Conservation (phyloP, 2,797 vertebrate genomes). For the Galago senegalensis region DNA sequence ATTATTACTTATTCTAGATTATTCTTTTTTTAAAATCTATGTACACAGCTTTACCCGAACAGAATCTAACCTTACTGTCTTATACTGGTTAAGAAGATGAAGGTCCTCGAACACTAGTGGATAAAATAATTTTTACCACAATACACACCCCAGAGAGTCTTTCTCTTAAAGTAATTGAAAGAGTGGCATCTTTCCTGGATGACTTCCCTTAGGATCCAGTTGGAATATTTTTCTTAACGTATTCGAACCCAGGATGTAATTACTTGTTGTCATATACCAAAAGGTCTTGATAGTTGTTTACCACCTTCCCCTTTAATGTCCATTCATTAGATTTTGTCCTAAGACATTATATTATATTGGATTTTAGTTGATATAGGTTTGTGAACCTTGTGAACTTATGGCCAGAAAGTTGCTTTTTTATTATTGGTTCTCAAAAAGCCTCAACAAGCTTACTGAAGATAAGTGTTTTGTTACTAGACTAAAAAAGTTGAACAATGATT, state of each 20-base stretch:
- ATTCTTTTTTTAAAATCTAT: no score
- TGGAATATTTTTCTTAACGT: constrained; percentile 87
- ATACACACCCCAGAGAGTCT: constrained; percentile 96
- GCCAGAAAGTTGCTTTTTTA: constrained; percentile 87
- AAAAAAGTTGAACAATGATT: not conserved
- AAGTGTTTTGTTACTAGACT: not conserved
- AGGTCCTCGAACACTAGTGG: constrained; percentile 95
- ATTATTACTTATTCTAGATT: not conserved
- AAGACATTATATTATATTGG: constrained; percentile 88
- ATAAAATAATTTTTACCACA: constrained; percentile 97
- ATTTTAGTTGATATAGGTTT: constrained; percentile 90
- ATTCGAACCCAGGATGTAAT: constrained; percentile 87
- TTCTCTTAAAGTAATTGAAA: constrained; percentile 89
- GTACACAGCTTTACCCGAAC: not conserved
- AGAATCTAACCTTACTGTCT: not conserved
- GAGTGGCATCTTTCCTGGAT: constrained; percentile 58
- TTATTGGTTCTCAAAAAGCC: constrained; percentile 89
- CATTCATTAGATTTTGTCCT: constrained; percentile 88
- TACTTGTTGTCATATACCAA: constrained; percentile 85
- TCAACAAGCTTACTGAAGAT: constrained; percentile 75
- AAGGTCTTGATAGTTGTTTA: constrained; percentile 87
- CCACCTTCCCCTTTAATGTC: constrained; percentile 88
- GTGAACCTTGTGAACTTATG: constrained; percentile 90
- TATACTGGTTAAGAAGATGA: not conserved
- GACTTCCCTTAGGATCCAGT: constrained; percentile 88